Base-by-base conservation (phyloP, 2,113 vertebrate species). In the Myiozetetes cayanensis region DNA sequence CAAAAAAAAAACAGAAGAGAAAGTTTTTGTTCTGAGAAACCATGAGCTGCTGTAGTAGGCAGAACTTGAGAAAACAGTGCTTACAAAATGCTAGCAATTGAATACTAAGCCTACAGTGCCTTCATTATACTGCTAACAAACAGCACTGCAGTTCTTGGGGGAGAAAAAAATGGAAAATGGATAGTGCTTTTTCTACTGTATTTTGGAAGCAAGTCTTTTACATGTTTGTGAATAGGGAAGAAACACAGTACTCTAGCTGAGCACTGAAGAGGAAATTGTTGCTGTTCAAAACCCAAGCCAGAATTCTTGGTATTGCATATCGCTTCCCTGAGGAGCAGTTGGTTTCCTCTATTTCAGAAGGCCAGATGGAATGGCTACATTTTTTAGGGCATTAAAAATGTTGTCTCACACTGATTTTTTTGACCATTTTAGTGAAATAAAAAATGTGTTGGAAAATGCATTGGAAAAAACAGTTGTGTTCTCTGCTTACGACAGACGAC, bases 341-440 rank as follows among this genome's bases (percentile, higher is more conserved):
- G 78, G 58, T n/a, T 89, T 90, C 68, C 95, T 87, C 55, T 90
- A 47, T 84, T 95, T 90, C 44, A 82, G 33, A 75, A 85, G 23
- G 3, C 23, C 31, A 47, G 25, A n/a, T 46, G 71, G 58, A 87
- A 65, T 41, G 39, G 58, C 43, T 76, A 8, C 43, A 46, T 93
- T 87, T 95, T 52, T 41, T n/a, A 53, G 66, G 24, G 30, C 79
- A 49, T 75, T 14, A 44, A 85, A 59, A 85, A 94, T 74, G 47
- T 91, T 9, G 87, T 78, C 67, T 85, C 18, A 31, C 67, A 73
- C 41, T 81, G 33, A 68, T 31, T 86, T 56, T 91, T 96, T 95
- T 86, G 9, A 92, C 43, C 22, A 28, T 56, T 81, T 31, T 92
- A 41, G 55, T 78, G 23, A 83, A 39, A 28, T 37, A 39, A 35